A percentile compares a stretch with the other conserved stretches of the same genome.
Evolutionary conservation across 2,113 vertebrate genomes (phyloP).

Genomic region (Cettia cetti): DNA sequence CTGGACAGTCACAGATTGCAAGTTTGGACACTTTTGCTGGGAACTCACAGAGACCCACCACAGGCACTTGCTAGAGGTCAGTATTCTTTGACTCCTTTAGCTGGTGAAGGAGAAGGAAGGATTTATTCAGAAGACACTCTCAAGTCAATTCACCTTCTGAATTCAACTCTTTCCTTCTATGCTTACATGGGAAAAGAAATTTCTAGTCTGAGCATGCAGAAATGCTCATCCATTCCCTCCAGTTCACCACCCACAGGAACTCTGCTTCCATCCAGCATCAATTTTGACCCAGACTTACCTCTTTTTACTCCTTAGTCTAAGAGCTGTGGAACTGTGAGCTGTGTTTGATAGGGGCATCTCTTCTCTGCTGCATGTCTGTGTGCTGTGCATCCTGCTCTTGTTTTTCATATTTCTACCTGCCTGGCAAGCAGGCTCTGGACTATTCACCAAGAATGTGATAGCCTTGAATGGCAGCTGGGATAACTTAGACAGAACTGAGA

Average conservation of each 20-base stretch:
- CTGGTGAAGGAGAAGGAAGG: background rate
- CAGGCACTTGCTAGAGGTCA: background rate
- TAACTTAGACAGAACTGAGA: background rate
- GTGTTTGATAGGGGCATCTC: background rate
- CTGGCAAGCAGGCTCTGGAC: background rate
- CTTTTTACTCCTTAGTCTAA: background rate
- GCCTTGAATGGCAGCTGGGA: background rate
- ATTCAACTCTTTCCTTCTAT: background rate
- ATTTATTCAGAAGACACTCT: background rate
- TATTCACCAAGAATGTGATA: background rate
- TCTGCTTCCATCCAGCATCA: accelerated
- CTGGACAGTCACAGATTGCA: background rate
- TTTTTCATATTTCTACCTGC: background rate
- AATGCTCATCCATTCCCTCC: background rate
- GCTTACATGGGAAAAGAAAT: background rate
- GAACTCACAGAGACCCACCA: background rate
- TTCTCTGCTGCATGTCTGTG: background rate
- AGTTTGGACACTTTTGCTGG: background rate
- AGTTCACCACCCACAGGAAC: background rate
- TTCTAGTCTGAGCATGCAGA: background rate
- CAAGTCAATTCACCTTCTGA: background rate
- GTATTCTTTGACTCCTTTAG: background rate
- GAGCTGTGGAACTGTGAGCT: background rate
- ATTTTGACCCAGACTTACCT: background rate
- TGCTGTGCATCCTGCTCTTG: background rate